These are phyloP conservation scores for Thaumetopoea pityocampa DNA, from an alignment of 1,140 invertebrate species.

Conservation along the genomic window DNA sequence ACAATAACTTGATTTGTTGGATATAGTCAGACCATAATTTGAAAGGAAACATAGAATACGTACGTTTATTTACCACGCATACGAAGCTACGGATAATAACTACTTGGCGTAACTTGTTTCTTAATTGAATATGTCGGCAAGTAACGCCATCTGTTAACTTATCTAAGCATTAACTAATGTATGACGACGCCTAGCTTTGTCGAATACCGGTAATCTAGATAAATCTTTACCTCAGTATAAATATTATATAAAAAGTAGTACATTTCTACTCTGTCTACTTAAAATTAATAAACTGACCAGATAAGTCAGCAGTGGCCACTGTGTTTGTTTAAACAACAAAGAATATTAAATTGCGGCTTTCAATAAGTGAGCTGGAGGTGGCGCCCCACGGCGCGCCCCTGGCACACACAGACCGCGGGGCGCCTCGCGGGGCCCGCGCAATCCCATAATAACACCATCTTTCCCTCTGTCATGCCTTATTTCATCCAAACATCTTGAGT, in stretches of 20 bases:
- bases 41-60: no score
- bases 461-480: conserved; percentile 71
- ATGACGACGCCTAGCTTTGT: neutral
- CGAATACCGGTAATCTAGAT: neutral
- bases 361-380: conserved; percentile 55
- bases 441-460: conserved; percentile 64
- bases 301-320: conserved; percentile 30
- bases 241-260: conserved; percentile 5
- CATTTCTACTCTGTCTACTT: no score
- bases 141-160: no score
- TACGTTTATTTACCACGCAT: no score
- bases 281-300: conserved; percentile 50
- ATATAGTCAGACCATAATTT: no score
- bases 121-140: no score
- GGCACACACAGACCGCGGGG: conserved; percentile 76
- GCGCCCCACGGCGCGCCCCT: conserved; percentile 57
- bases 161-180: no score
- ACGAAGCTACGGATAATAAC: no score
- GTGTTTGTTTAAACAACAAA: conserved; percentile 67
- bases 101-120: no score
- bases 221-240: neutral
- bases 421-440: conserved; percentile 56
- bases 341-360: conserved; percentile 67
- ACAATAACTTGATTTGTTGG: no score
- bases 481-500: conserved; percentile 61